Evolutionary conservation across 2,888 invertebrate species (phyloP), one percentile per base, ranked within the genome.

Genomic region (Laothoe populi): DNA sequence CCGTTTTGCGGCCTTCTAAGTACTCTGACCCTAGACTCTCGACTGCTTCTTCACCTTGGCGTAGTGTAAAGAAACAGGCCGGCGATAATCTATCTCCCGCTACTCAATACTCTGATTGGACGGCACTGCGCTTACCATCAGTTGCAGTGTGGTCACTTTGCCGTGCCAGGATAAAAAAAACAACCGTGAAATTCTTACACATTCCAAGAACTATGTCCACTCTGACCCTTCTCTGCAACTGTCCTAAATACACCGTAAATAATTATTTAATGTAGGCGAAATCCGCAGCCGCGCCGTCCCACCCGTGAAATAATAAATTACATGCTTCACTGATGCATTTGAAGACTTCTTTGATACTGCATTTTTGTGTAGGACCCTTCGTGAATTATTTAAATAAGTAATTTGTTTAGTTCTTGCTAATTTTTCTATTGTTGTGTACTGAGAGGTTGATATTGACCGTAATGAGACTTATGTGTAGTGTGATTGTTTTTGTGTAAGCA

Each of bases 221-320:
- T 13, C 7, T 16, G 57, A 16, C 26, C 53, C 31, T 31, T 19
- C 19, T 10, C 19, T 53, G 19, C 19, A 44, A 44, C 53, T 31
- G 53, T 31, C 53, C 35, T 11, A 53, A 49, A 60, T 58, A 66
- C 64, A 68, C 72, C 72, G 68, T 66, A 66, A 60, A 81, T 83
- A 86, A 90, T 89, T 87, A 88, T 87, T 88, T 82, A 88, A 90
- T 87, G 84, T 84, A 87, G 84, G 82, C 74, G 84, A 89, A 88
- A 80, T 85, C 88, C 87, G 86, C 82, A 79, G 64, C 63, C 65
- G 70, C 78, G 79, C 74, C 76, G 74, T 67, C 73, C 75, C 74
- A 79, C 74, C 81, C 88, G 85, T 88, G 86, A 88, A 90, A 91
- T 89, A 84, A 83, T 79, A 81, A 80, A 86, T 90, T 87, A 87